A percentile compares a stretch with the other conserved stretches of the same genome.
Conservation (phyloP, 2,113 vertebrate genomes). For the Anolis carolinensis region DNA sequence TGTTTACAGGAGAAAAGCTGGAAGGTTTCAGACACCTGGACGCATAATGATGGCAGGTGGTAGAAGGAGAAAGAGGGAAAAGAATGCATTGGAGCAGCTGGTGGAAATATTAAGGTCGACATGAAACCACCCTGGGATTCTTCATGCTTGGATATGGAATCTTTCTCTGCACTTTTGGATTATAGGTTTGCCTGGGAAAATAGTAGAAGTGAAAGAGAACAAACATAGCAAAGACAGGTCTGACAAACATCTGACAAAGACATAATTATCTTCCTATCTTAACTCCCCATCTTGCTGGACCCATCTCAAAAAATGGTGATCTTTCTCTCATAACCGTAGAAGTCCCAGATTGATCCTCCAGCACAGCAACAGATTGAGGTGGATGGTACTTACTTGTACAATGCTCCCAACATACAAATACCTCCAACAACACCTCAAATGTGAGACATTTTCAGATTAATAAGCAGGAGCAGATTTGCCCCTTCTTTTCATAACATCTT, state of each 20-base stretch:
- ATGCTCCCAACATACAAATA: too few species aligned
- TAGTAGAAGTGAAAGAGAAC: too few species aligned
- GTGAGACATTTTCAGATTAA: too few species aligned
- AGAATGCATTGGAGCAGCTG: constrained; percentile 40
- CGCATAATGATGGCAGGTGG: constrained; percentile 62
- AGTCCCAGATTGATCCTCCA: too few species aligned
- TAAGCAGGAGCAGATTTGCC: too few species aligned
- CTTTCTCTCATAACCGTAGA: too few species aligned
- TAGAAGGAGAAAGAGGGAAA: constrained; percentile 42
- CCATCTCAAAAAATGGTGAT: too few species aligned
- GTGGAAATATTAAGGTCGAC: constrained; percentile 7
- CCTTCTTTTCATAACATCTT: too few species aligned
- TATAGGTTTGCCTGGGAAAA: not conserved
- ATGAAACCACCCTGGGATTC: not conserved
- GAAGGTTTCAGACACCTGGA: constrained; percentile 63
- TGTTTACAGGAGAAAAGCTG: constrained; percentile 53
- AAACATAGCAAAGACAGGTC: not conserved
- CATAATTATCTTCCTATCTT: not conserved
- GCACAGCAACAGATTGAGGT: too few species aligned
- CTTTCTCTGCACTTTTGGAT: not conserved
- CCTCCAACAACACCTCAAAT: too few species aligned
- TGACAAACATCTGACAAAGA: not conserved
- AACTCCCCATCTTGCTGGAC: not conserved
- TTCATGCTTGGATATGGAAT: not conserved
- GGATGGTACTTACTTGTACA: too few species aligned